Evolutionary conservation across 2,797 vertebrate species (phyloP), one percentile per base, ranked within the genome.

Genomic region (Arctocebus calabarensis): DNA sequence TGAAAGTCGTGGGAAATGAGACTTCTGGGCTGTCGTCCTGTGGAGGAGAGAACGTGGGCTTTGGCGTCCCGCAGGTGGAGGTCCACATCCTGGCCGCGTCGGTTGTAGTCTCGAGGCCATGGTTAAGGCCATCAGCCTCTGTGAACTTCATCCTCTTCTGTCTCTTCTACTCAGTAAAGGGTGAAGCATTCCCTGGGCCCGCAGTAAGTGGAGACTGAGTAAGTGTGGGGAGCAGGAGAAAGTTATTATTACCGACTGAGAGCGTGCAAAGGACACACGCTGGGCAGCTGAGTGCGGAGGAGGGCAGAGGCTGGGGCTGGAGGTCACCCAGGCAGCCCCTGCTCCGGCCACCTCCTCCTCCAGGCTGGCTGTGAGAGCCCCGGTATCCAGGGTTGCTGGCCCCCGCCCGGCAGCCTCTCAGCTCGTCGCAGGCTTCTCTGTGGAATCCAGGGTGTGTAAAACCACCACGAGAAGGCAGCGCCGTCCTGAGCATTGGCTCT

Each of bases 381-480:
- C 2, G 27, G 29, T 16, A 14, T 19, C 17, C n/a, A 8, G 16
- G 43, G 32, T 4, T 43, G 27, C 62, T 17, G 27, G n/a, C 23
- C 32, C 7, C 66, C 57, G 12, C 22, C 52, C 5, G 29, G 17
- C 4, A 3, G 88, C 29, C n/a, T 68, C 34, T 16, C 59, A 19
- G 10, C 14, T 0, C 0, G 8, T 22, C 22, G 66, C 29, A 6
- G 1, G 25, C 37, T 40, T 19, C 32, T 37, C n/a, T 37, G 3
- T 19, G 62, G 19, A 61, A 70, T 90, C 71, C 59, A n/a, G 8
- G 19, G 32, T 9, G 68, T 37, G 45, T 14, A 22, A 13, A 83
- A 40, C 0, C 6, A 4, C 5, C 20, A 6, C 0, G n/a, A 48
- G 6, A 57, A 78, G n/a, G 48, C 5, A 19, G 48, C 12, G 10